A percentile compares a stretch with the other conserved stretches of the same genome.
phyloP scores from a whole-genome alignment of 2,888 invertebrate species.

The Autographa gamma region DNA sequence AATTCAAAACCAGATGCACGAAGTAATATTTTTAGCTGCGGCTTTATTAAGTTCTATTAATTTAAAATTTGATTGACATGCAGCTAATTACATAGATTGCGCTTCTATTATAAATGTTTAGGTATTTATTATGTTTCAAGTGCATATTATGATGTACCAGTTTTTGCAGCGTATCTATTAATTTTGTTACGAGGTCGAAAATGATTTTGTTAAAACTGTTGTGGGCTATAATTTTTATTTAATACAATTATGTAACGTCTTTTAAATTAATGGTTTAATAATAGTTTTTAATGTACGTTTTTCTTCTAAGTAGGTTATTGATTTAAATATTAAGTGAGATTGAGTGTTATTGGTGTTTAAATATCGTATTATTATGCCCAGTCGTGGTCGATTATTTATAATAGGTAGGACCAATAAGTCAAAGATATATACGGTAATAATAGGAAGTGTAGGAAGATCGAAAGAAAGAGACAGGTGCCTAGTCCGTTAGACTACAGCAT shows the following conservation, averaged over 20 bases:
- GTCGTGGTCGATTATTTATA: no score
- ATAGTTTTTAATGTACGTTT: no score
- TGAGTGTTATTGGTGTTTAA: no score
- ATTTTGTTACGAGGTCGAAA: constrained; percentile 27
- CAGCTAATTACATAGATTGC: constrained; percentile 30
- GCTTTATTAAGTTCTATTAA: constrained; percentile 21
- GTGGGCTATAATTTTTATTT: constrained; percentile 11
- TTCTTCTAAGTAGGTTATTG: no score
- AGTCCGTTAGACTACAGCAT: no score
- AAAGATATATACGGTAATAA: no score
- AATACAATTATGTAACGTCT: background rate
- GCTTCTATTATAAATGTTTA: background rate
- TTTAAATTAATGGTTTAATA: no score
- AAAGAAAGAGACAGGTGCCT: no score
- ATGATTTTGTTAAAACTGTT: constrained; percentile 7
- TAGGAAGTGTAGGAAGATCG: no score
- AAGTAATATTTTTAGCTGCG: constrained; percentile 20
- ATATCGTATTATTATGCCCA: no score
- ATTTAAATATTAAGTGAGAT: no score
- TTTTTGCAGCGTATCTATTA: constrained; percentile 32
- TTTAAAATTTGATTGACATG: constrained; percentile 35
- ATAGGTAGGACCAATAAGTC: no score
- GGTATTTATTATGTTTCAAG: constrained; percentile 7
- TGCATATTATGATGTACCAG: constrained; percentile 8
- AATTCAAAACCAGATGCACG: background rate